Evolutionary conservation across 2,797 vertebrate genomes (phyloP), one percentile per base, ranked within the genome.

Genomic region (Dermochelys coriacea): DNA sequence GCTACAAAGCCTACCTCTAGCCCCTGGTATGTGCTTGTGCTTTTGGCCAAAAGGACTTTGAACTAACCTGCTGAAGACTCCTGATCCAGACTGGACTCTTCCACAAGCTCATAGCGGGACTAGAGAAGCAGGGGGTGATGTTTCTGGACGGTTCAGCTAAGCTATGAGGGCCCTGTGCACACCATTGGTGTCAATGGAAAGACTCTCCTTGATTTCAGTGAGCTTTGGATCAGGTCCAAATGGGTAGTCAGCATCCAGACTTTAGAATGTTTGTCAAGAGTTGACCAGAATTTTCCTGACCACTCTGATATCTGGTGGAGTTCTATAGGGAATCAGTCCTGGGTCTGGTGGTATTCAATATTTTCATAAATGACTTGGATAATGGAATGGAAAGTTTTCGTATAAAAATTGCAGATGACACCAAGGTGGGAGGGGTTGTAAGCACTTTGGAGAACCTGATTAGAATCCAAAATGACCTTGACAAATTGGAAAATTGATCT

Each of bases 1-100:
- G 6, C 84, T 94, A n/a, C 68, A 49, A 80, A 93, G 18, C 37
- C 18, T n/a, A 93, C 49, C 54, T 91, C 45, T 91, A 31, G 80
- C n/a, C 87, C 74, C 86, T 88, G 87, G 85, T 94, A 96, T 91
- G 52, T 37, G 27, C 12, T 74, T 82, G 89, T 16, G 88, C 90
- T 68, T 54, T 87, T 80, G 54, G n/a, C 61, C 50, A 47, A 9
- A 88, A 87, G 81, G 71, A 57, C 74, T 92, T 85, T 49, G 50
- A 31, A 47, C 85, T 93, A 27, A 86, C 29, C 57, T 4, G n/a
- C 59, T 61, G 52, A 95, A 93, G 85, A 94, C 8, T 83, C 52
- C 87, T 91, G 54, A 68, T 78, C 29, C 29, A 59, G 31, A 71
- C 21, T 41, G 37, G n/a, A 41, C 68, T 41, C 19, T 47, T 81